Base-by-base conservation (phyloP, 2,113 vertebrate species). In the Pluvianellus socialis region DNA sequence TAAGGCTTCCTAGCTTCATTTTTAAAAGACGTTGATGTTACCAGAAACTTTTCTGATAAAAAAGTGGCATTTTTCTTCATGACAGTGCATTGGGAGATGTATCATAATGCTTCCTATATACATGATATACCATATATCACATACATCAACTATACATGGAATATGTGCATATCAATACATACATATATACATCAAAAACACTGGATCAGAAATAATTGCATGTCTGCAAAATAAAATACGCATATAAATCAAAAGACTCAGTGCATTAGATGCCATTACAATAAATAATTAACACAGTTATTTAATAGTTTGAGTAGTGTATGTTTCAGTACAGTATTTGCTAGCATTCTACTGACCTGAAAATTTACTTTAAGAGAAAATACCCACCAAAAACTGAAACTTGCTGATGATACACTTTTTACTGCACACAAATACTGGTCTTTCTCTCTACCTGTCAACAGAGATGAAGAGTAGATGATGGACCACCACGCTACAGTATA, bases 131-230 rank as follows among this genome's bases (percentile, higher is more conserved):
- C 80, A 81, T 52, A 56, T 81, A 72, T 42, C 62, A 32, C 87
- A 85, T 68, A 84, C 86, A 95, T 74, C 63, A 89, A 91, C 84
- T 88, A 97, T 94, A 94, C 93, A 90, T 23, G 6, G 79, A 93
- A 88, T 91, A 95, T 32, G 74, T 93, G 94, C 94, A 94, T 97
- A 96, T 94, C 80, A 79, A 79, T 96, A 94, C 93, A 79, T 85
- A 96, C 96, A 91, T 95, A 95, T 95, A 96, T 73, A 96, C 95
- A 94, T 96, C 84, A 88, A 87, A 93, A 97, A 67, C 96, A 97
- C 96, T 94, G 94, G 93, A 96, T 98, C 96, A 93, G 97, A 98
- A 94, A 88, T 93, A 89, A 97, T 77, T 97, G 98, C 98, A 97
- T 86, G 94, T 97, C 90, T 97, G 95, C 98, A 97, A 98, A 98